phyloP scores from a whole-genome alignment of 2,888 invertebrate species.

The Sicus ferrugineus region DNA sequence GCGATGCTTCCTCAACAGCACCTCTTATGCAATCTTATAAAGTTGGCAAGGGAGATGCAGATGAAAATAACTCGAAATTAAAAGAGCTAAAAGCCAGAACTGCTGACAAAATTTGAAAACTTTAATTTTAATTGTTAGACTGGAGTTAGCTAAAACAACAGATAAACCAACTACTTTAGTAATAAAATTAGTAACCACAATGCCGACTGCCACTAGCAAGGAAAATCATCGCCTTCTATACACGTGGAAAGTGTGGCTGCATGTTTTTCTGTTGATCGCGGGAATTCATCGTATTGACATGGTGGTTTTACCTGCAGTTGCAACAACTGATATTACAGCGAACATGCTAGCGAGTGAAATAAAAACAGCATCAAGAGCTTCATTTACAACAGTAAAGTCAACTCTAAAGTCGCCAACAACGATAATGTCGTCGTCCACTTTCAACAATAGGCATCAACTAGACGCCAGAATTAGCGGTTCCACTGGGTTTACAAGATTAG shows the following conservation, averaged over 20 bases:
- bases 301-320: conserved; percentile 12
- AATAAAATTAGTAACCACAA: background rate
- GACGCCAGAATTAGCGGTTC: conserved; percentile 19
- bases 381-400: conserved; percentile 41
- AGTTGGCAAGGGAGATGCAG: background rate
- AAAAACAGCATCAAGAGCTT: conserved; percentile 34
- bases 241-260: conserved; percentile 16
- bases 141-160: background rate
- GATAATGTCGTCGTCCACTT: conserved; percentile 44
- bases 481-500: conserved; percentile 54
- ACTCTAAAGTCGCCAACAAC: conserved; percentile 37
- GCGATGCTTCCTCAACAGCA: background rate
- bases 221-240: background rate
- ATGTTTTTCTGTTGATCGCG: conserved; percentile 7
- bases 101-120: too few relatives aligned
- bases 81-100: too few relatives aligned
- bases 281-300: conserved; percentile 18
- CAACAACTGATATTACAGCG: conserved; percentile 31
- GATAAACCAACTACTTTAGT: background rate
- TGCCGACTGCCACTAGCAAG: conserved; percentile 11
- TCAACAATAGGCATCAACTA: conserved; percentile 47
- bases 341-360: conserved; percentile 32
- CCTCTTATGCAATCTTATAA: background rate
- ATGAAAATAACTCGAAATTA: background rate
- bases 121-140: background rate